These are phyloP conservation scores for Micromesistius poutassou DNA, from an alignment of 2,797 vertebrate species.

Conservation along the genomic window DNA sequence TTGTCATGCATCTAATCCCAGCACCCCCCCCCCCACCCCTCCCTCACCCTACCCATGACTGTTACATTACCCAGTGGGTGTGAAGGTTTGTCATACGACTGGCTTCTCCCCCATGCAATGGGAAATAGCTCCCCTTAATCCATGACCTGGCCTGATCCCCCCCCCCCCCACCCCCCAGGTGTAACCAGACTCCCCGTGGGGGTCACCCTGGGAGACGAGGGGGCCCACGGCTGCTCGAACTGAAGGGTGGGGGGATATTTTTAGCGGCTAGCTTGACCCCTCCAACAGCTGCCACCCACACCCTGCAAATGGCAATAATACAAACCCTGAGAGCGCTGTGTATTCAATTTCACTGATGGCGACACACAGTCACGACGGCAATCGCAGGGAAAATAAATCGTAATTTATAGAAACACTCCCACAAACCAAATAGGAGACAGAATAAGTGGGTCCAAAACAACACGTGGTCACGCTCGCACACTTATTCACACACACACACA, in stretches of 20 bases:
- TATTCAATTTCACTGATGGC: conserved; percentile 39
- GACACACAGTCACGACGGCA: conserved; percentile 14
- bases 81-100: conserved; percentile 27
- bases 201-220: conserved; percentile 32
- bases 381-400: neutral
- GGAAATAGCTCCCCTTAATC: conserved; percentile 44
- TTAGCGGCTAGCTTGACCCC: conserved; percentile 55
- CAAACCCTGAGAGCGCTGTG: conserved; percentile 34
- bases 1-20: conserved; percentile 1
- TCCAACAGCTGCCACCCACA: conserved; percentile 57
- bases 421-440: conserved; percentile 19
- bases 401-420: conserved; percentile 22
- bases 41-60: neutral
- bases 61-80: conserved; percentile 11
- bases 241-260: conserved; percentile 49
- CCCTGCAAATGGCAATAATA: conserved; percentile 46
- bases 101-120: conserved; percentile 30
- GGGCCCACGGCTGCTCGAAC: conserved; percentile 41
- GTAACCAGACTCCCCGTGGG: conserved; percentile 56
- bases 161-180: conserved; percentile 34
- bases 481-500: conserved; percentile 19
- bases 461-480: conserved; percentile 1
- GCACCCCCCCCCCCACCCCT: neutral
- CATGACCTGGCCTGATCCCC: conserved; percentile 46
- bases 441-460: conserved; percentile 30